Conservation (phyloP, 2,113 vertebrate species). For the Pogonocichla stellata region DNA sequence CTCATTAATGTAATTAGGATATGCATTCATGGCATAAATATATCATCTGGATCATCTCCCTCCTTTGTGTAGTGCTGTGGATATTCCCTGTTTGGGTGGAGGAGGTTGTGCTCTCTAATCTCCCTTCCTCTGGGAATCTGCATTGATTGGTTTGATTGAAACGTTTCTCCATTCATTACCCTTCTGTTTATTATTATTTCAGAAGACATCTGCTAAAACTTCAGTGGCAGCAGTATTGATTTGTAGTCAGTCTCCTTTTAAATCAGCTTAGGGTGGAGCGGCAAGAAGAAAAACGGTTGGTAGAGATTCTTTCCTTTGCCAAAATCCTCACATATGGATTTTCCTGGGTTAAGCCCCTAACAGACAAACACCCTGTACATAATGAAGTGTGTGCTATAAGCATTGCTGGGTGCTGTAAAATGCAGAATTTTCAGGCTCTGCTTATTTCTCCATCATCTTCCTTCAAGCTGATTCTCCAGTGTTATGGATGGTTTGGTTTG, state of each 20-base stretch:
- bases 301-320: not conserved
- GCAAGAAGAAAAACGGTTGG: not conserved
- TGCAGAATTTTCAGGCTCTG: not conserved
- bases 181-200: not conserved
- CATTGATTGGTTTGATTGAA: not conserved
- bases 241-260: not conserved
- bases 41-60: not conserved
- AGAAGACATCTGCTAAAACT: not conserved
- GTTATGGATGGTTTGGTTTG: not conserved
- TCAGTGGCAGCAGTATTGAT: not conserved
- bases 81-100: not conserved
- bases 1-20: not conserved
- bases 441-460: not conserved
- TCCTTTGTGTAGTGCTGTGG: not conserved
- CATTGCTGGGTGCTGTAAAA: not conserved
- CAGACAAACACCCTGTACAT: not conserved
- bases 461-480: not conserved
- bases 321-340: not conserved
- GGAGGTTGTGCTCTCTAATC: not conserved
- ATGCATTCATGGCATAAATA: not conserved
- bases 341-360: not conserved
- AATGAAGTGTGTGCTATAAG: not conserved
- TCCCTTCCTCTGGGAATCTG: not conserved
- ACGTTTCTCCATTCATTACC: not conserved
- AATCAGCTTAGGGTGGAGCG: not conserved